phyloP scores from a whole-genome alignment of 2,113 vertebrate species.

The Willisornis vidua region DNA sequence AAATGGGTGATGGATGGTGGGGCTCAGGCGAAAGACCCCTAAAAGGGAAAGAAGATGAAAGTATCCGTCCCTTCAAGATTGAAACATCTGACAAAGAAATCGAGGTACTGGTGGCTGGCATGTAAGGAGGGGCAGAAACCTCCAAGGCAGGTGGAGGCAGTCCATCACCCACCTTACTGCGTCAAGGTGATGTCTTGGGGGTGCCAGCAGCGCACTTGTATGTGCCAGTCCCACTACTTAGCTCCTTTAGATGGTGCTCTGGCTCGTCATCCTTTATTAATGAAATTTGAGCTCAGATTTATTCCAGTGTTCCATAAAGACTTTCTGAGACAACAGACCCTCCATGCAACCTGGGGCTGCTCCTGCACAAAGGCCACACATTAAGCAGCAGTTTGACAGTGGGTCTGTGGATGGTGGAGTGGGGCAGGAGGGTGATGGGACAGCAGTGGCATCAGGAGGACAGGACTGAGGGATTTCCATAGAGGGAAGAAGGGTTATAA shows the following conservation, averaged over 20 bases:
- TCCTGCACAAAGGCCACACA: accelerated
- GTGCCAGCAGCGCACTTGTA: not conserved
- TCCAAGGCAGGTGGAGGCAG: not conserved
- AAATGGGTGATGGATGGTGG: constrained; percentile 88
- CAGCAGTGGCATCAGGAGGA: not conserved
- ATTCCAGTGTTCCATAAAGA: not conserved
- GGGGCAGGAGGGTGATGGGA: not conserved
- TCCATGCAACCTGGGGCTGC: not conserved
- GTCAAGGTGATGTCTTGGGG: accelerated
- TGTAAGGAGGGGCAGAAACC: not conserved
- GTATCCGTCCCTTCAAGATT: constrained; percentile 14
- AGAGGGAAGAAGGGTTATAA: not conserved
- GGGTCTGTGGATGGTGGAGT: not conserved
- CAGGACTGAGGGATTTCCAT: not conserved
- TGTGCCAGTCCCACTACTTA: not conserved
- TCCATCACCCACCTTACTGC: not conserved
- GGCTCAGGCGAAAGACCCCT: constrained; percentile 54
- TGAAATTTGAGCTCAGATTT: not conserved
- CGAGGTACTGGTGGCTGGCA: not conserved
- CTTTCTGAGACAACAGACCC: not conserved
- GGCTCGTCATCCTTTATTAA: not conserved
- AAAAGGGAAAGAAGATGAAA: not conserved
- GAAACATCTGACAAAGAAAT: constrained; percentile 23
- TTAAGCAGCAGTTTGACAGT: not conserved
- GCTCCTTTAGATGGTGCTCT: not conserved